These are phyloP conservation scores for Macrobrachium nipponense DNA, from an alignment of 1,140 invertebrate genomes.

Conservation along the genomic window DNA sequence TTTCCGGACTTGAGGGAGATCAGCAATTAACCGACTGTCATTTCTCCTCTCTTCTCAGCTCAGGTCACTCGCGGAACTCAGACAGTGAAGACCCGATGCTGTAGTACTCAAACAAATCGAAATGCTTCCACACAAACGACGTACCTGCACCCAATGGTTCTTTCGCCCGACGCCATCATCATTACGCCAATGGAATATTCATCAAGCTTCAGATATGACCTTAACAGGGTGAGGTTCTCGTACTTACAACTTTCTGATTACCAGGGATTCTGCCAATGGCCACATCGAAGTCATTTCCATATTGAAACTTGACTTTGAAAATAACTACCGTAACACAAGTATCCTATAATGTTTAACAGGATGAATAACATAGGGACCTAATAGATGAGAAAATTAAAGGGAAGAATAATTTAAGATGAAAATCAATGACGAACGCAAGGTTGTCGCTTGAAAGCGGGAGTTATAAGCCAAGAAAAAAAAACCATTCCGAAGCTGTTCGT, in stretches of 20 bases:
- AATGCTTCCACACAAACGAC: slow-evolving; percentile 41
- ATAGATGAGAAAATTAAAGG: too few relatives aligned
- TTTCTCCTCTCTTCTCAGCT: neutral
- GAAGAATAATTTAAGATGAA: too few relatives aligned
- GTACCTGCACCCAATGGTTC: slow-evolving; percentile 22
- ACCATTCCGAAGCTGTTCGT: too few relatives aligned
- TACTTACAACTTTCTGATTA: neutral
- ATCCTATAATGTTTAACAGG: too few relatives aligned
- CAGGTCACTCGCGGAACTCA: slow-evolving; percentile 26
- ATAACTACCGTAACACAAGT: too few relatives aligned
- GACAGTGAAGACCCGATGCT: neutral
- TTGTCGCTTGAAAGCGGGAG: too few relatives aligned
- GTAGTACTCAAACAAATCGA: slow-evolving; percentile 24
- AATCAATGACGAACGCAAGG: too few relatives aligned
- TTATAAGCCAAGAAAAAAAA: too few relatives aligned
- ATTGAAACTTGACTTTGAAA: too few relatives aligned
- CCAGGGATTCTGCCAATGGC: too few relatives aligned
- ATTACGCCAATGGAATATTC: slow-evolving; percentile 21
- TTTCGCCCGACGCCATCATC: neutral
- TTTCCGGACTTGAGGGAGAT: neutral
- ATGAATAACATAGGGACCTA: too few relatives aligned
- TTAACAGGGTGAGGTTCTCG: neutral
- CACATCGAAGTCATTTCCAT: too few relatives aligned
- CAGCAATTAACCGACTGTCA: neutral
- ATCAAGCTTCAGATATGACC: slow-evolving; percentile 10